Conservation (phyloP, 1,140 invertebrate species). For the Drosophila ambigua region DNA sequence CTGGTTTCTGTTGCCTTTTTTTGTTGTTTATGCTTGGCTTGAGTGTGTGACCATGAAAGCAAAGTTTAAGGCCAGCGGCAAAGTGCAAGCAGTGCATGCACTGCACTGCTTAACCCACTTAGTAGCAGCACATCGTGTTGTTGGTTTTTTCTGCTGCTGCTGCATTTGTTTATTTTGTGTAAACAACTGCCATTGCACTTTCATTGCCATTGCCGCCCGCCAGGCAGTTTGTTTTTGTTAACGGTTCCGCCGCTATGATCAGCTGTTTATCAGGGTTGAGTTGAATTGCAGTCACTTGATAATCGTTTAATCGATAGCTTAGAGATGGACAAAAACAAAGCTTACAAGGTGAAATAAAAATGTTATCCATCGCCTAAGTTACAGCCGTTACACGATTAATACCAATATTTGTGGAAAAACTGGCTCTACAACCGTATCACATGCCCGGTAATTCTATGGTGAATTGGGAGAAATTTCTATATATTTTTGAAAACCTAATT, state of each 20-base stretch:
- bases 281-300: neutral
- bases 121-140: conserved; percentile 10
- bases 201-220: conserved; percentile 50
- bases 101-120: conserved; percentile 28
- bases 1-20: conserved; percentile 1
- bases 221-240: conserved; percentile 17
- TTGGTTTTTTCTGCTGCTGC: conserved; percentile 27
- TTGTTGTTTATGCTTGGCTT: neutral
- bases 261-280: conserved; percentile 36
- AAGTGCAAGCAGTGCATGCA: conserved; percentile 25
- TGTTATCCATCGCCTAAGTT: neutral
- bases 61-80: conserved; percentile 35
- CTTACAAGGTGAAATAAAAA: conserved; percentile 1
- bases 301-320: conserved; percentile 36
- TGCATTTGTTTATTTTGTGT: conserved; percentile 50
- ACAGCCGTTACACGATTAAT: no score
- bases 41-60: conserved; percentile 24
- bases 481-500: no score
- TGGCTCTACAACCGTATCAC: no score
- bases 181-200: conserved; percentile 46
- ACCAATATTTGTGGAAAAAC: no score
- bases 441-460: no score
- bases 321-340: no score
- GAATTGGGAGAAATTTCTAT: no score
- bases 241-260: conserved; percentile 32